phyloP scores from a whole-genome alignment of 2,113 vertebrate species.

The Podiceps cristatus region DNA sequence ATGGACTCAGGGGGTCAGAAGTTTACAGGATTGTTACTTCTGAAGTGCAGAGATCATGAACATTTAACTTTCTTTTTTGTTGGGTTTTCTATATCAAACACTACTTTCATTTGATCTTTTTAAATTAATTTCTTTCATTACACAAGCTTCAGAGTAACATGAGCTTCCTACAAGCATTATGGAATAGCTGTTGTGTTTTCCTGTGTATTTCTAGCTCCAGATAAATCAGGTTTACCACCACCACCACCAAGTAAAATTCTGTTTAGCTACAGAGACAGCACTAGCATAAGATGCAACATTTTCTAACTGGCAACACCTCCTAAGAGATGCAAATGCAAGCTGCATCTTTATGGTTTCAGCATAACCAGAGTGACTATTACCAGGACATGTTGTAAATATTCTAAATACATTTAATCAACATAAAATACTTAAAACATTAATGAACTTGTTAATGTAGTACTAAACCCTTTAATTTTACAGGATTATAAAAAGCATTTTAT shows the following conservation, averaged over 20 bases:
- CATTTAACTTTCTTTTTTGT: not conserved
- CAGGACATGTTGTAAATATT: not conserved
- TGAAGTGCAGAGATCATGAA: not conserved
- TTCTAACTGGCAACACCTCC: not conserved
- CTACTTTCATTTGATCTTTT: not conserved
- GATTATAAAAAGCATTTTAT: not conserved
- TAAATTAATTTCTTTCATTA: not conserved
- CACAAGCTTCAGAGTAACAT: not conserved
- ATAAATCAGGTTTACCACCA: not conserved
- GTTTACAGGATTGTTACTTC: not conserved
- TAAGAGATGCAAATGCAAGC: not conserved
- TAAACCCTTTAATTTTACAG: not conserved
- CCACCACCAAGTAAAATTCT: not conserved
- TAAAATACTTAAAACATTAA: not conserved
- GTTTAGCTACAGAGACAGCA: not conserved
- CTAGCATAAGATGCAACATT: not conserved
- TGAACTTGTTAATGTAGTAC: not conserved
- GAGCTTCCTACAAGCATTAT: not conserved
- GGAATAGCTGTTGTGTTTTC: not conserved
- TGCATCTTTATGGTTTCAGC: not conserved
- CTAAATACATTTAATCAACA: not conserved
- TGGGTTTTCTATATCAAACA: not conserved
- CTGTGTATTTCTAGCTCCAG: not conserved
- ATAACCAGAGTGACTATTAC: not conserved
- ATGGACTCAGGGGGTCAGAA: not conserved